Conservation (phyloP, 2,888 invertebrate species). For the Aelia acuminata region DNA sequence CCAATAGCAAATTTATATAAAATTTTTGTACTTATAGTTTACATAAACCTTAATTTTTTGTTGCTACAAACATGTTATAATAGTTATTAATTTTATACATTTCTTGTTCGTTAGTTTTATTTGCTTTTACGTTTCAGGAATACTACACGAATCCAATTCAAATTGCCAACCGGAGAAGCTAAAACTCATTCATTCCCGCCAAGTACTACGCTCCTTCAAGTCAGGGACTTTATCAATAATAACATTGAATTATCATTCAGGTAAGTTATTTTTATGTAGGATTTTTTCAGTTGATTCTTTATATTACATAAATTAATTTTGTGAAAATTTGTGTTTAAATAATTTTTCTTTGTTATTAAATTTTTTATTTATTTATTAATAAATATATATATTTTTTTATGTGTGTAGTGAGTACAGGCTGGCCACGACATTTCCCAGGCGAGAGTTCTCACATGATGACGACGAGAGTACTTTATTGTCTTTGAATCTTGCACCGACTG, state of each 20-base stretch:
- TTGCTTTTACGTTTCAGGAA: conserved; percentile 67
- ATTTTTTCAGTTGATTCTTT: not conserved
- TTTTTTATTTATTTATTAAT: not conserved
- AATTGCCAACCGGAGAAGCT: conserved; percentile 84
- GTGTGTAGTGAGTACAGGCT: conserved; percentile 76
- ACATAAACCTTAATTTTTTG: too few relatives aligned
- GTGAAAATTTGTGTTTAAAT: not conserved
- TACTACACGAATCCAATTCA: conserved; percentile 85
- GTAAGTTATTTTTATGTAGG: conserved; percentile 61
- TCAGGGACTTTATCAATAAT: conserved; percentile 73
- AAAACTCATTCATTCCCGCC: conserved; percentile 82
- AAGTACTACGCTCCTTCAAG: conserved; percentile 75
- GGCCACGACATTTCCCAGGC: conserved; percentile 83
- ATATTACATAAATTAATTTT: not conserved
- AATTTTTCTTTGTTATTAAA: not conserved
- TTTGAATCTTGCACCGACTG: conserved; percentile 82
- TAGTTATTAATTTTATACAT: not conserved
- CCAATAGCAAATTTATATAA: too few relatives aligned
- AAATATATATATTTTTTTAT: conserved; percentile 17
- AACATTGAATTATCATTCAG: conserved; percentile 70
- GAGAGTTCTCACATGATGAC: conserved; percentile 76
- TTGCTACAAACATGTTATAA: too few relatives aligned
- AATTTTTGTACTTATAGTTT: too few relatives aligned
- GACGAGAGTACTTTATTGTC: conserved; percentile 74
- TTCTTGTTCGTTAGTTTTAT: not conserved